Conservation (phyloP, 2,797 vertebrate genomes). For the Euphonia xanthogaster region DNA sequence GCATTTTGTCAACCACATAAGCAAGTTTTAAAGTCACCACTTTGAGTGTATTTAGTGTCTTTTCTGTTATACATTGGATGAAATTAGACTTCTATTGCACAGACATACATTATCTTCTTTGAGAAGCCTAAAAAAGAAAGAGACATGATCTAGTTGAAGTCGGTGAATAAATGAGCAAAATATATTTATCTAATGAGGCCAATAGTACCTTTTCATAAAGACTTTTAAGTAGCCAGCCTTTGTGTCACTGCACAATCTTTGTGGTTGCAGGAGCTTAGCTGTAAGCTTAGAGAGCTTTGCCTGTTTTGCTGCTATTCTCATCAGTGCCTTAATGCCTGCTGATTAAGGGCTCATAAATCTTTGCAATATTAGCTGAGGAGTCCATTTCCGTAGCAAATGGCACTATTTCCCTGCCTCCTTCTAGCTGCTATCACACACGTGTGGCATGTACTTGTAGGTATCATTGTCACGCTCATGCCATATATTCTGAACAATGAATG, state of each 20-base stretch:
- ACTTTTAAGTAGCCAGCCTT: background rate
- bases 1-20: background rate
- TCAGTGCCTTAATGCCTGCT: slow-evolving; percentile 21
- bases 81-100: background rate
- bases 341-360: slow-evolving; percentile 57
- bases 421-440: background rate
- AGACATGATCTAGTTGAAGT: background rate
- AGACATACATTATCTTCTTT: background rate
- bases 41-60: background rate
- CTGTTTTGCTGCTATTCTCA: slow-evolving; percentile 53
- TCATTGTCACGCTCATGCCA: background rate
- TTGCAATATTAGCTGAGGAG: slow-evolving; percentile 11
- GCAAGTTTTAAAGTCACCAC: background rate
- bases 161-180: background rate
- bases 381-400: background rate
- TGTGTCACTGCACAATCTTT: background rate
- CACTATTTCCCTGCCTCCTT: background rate
- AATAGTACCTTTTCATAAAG: background rate
- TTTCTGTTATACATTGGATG: background rate
- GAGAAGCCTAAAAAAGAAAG: background rate
- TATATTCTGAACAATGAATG: background rate
- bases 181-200: background rate
- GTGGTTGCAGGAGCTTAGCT: background rate
- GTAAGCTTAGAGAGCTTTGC: slow-evolving; percentile 7
- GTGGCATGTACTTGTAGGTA: background rate